Evolutionary conservation across 2,113 vertebrate species (phyloP), one percentile per base, ranked within the genome.

Genomic region (Tachysurus fulvidraco): DNA sequence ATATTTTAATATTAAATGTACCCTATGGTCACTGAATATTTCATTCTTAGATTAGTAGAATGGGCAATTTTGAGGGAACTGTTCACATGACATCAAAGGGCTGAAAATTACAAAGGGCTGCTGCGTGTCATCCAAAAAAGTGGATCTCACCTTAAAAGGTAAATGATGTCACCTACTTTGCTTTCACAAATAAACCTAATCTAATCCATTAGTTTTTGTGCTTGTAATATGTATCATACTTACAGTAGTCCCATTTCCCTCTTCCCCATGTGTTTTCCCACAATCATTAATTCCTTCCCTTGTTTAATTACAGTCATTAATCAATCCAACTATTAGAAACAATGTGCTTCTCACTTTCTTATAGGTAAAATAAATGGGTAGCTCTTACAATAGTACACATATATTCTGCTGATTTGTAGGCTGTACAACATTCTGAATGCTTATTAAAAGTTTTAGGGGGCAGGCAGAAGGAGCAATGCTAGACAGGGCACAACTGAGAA

Each of bases 261-360:
- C 13, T 87, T 88, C 81, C 50, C 76, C 21, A 73, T 74, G 69
- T 89, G 62, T 81, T 88, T 88, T 87, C 89, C 88, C 83, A 71
- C 71, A 73, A 59, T 64, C 82, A 90, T 91, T 88, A 89, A 91
- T 92, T 88, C 84, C 82, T 88, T 76, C 64, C 88, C 88, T 85
- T 88, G 55, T 87, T 87, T 89, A 90, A 90, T 87, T 89, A 88
- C 83, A 91, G 89, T 83, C 89, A 91, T 92, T 90, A 88, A 93
- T 93, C 88, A 89, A 84, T 90, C 65, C 88, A 81, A 65, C 85
- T 92, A 91, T 91, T 88, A 91, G 88, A 77, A 85, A 62, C 83
- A 86, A 91, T 88, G 87, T 84, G 86, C 83, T 73, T 74, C 83
- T 90, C 84, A 83, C 85, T 89, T 44, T 81, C 84, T 54, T 50